Evolutionary conservation across 2,888 invertebrate species (phyloP).

Genomic region (Clitarchus hookeri): DNA sequence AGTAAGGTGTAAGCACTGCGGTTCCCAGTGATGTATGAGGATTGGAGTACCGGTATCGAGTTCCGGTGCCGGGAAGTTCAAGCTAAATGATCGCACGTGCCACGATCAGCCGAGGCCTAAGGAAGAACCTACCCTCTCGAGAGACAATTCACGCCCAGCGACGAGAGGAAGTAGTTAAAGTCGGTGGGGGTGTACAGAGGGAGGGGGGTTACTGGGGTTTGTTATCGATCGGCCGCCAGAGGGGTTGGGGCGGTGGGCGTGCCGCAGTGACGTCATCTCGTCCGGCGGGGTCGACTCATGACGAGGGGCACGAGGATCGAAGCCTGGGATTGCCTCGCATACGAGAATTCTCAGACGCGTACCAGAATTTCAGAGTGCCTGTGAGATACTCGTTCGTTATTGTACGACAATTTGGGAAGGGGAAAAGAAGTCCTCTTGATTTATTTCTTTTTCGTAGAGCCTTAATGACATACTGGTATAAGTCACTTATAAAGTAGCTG

Average conservation of each 20-base stretch:
- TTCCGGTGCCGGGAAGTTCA: too few species aligned
- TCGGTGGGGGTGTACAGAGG: background rate
- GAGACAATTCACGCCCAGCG: background rate
- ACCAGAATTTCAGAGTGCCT: background rate
- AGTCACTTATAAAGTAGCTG: too few species aligned
- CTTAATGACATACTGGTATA: too few species aligned
- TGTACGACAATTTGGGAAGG: too few species aligned
- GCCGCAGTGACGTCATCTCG: slow-evolving; percentile 14
- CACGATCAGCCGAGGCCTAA: background rate
- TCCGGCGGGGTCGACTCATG: background rate
- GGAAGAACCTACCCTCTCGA: background rate
- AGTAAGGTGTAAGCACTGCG: too few species aligned
- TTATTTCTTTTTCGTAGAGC: too few species aligned
- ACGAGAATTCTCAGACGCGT: background rate
- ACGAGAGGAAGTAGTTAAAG: background rate
- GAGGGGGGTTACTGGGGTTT: background rate
- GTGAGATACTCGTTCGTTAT: too few species aligned
- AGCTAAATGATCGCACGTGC: too few species aligned
- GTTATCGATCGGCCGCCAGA: background rate
- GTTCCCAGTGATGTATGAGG: too few species aligned
- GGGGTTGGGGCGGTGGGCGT: background rate
- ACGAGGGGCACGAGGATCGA: background rate
- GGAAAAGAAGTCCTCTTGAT: too few species aligned
- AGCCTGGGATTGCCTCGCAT: background rate
- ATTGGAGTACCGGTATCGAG: too few species aligned